Base-by-base conservation (phyloP, 2,888 invertebrate species). In the Drosophila acutilabella region DNA sequence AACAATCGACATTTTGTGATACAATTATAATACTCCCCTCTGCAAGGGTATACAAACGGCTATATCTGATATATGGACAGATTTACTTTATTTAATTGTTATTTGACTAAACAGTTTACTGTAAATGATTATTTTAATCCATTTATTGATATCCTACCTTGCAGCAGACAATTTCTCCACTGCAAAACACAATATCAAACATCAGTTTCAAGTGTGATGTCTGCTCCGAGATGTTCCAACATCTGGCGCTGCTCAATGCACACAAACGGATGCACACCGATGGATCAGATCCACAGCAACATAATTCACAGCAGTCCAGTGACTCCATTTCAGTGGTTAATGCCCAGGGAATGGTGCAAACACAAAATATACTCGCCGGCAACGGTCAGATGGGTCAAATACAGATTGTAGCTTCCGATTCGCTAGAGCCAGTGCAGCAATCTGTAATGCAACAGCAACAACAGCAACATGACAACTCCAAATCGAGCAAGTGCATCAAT, bases 131-230 rank as follows among this genome's bases (percentile, higher is more conserved):
- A 44, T n/a, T 36, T 33, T 33, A 44, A 44, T 20, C 18, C n/a
- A 11, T 40, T 42, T 23, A 30, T 42, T 23, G 16, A 23, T 20
- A n/a, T 44, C 11, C 11, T 6, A 7, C 23, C 5, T 40, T 50
- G 13, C 8, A 14, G 16, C 72, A 87, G 74, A 82, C 78, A 5
- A 74, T 80, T 56, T 88, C 82, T 4, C 83, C 79, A 10, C 77
- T 94, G 58, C 95, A 95, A 90, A 96, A 95, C 86, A 94, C 95
- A 62, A 95, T 96, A 90, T 95, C 96, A 14, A 96, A 96, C 90
- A 96, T 97, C 26, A 96, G 96, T 81, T 97, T 96, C 91, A 97
- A 97, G 92, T 97, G 97, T 92, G 97, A 97, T 92, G 96, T 97
- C 8, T 97, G 97, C 89, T 97, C 97, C 47, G 93, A 97, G 69